Evolutionary conservation across 2,888 invertebrate species (phyloP).

Genomic region (Hyalella azteca): DNA sequence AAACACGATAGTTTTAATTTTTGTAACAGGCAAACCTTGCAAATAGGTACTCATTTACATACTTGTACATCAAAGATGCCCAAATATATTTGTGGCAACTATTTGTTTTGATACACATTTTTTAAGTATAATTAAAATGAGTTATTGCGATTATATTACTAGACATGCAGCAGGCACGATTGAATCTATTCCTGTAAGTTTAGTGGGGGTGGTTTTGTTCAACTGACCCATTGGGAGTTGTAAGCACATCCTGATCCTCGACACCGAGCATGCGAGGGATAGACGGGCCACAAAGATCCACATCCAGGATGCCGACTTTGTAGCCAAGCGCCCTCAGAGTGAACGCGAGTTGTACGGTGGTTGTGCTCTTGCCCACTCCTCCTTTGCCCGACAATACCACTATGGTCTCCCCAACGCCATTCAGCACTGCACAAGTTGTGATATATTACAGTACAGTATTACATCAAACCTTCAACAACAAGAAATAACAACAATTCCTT

Average conservation of each 20-base stretch:
- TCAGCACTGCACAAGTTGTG: conserved; percentile 43
- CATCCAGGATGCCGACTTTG: conserved; percentile 89
- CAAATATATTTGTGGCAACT: too few species aligned
- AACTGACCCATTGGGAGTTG: conserved; percentile 79
- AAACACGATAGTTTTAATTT: too few species aligned
- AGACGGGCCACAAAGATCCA: conserved; percentile 95
- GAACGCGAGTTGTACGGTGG: conserved; percentile 86
- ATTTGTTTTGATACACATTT: too few species aligned
- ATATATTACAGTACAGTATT: too few species aligned
- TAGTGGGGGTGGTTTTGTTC: background rate
- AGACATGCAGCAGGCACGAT: too few species aligned
- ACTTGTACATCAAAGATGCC: too few species aligned
- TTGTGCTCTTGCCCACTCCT: conserved; percentile 97
- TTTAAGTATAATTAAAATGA: too few species aligned
- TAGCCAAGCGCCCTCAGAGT: conserved; percentile 59
- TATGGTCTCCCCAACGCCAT: conserved; percentile 64
- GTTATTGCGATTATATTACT: too few species aligned
- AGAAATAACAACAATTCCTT: background rate
- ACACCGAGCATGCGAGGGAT: conserved; percentile 86
- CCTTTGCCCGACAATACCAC: conserved; percentile 98
- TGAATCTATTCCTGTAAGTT: background rate
- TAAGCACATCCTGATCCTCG: conserved; percentile 84
- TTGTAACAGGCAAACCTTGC: too few species aligned
- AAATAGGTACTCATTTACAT: too few species aligned
- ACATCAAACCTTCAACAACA: too few species aligned